Evolutionary conservation across 2,797 vertebrate genomes (phyloP), one percentile per base, ranked within the genome.

Genomic region (Australoheros facetus): DNA sequence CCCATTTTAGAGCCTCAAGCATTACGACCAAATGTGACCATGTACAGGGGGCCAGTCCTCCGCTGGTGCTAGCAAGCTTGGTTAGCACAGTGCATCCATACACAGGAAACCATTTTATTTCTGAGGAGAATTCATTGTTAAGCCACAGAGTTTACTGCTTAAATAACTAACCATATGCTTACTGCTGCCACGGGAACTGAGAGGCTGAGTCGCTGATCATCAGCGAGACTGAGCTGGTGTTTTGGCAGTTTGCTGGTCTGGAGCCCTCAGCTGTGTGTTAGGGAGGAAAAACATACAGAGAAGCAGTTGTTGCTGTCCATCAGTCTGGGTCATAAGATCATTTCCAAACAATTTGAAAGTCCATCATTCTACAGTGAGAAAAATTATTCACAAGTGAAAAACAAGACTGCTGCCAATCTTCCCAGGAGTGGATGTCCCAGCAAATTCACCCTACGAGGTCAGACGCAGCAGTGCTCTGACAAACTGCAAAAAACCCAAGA

Each of bases 1-100:
- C 7, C 7, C 59, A 10, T 16, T 10, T 42, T 62, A 37, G 1
- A 0, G 4, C 10, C 37, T 42, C 0, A 42, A 16, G 59, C 59
- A 42, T 42, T 14, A 42, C 4, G 2, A 2, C 39, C 59, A 64
- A 42, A 64, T 42, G 7, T 64, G 21, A 42, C 9, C n/a, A 62
- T 39, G 34, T 39, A 39, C 3, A 1, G n/a, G 58, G 28, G 37
- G 13, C 26, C 4, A 3, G 59, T 16, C 2, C 26, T 45, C 0
- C 3, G 59, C 39, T 62, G 10, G 37, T 11, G 8, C 37, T 11
- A 37, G 34, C 34, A 37, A 42, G 59, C 4, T 17, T 23, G 59
- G 21, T 42, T 42, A 42, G 59, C 13, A 17, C 2, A 16, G 2
- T 39, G 10, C 3, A 39, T 39, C 37, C 37, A 39, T 9, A 37